A percentile compares a stretch with the other conserved stretches of the same genome.
These are phyloP conservation scores for Anguilla rostrata DNA, from an alignment of 2,113 vertebrate species.

Conservation along the genomic window DNA sequence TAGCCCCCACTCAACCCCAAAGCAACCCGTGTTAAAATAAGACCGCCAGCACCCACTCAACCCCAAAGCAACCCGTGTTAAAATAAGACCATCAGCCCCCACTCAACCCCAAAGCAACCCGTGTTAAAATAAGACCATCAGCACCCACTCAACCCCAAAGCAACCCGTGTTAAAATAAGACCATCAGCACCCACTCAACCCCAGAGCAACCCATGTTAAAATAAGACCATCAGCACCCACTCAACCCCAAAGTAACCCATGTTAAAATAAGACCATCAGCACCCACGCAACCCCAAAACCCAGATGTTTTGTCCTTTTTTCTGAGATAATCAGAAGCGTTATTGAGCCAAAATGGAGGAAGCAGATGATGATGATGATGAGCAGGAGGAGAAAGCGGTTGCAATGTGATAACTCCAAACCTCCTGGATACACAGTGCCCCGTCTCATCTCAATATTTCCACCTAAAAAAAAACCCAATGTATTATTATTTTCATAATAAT, in stretches of 20 bases:
- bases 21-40: too few relatives aligned
- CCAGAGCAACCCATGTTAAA: too few relatives aligned
- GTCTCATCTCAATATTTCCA: not conserved
- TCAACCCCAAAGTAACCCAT: not conserved
- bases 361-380: not conserved
- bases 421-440: conserved; percentile 29
- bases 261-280: too few relatives aligned
- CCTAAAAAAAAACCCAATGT: not conserved
- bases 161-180: too few relatives aligned
- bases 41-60: not conserved
- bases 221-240: not conserved
- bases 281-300: not conserved
- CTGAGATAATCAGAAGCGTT: not conserved
- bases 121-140: too few relatives aligned
- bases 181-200: not conserved
- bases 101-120: too few relatives aligned
- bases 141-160: not conserved
- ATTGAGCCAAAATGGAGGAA: not conserved
- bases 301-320: too few relatives aligned
- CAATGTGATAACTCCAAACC: not conserved
- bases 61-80: not conserved
- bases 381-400: not conserved
- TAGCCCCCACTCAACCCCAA: not conserved
- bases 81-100: too few relatives aligned
- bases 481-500: not conserved